Percentiles rank a stretch among this genome's conserved stretches.
Evolutionary conservation across 2,113 vertebrate genomes (phyloP).

Genomic region (Coptodon bakossiorum): DNA sequence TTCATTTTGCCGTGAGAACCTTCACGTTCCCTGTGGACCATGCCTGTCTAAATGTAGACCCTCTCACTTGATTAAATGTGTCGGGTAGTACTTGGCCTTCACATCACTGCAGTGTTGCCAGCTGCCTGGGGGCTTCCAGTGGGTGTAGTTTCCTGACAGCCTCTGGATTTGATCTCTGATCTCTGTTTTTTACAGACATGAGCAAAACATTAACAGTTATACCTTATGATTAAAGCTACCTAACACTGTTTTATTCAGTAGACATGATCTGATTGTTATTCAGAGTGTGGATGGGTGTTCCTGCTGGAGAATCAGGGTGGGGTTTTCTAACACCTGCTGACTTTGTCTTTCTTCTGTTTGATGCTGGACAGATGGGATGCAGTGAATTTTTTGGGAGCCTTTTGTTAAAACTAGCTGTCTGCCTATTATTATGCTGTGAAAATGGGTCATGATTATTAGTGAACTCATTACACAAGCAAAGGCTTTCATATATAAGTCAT

Average conservation of each 20-base stretch:
- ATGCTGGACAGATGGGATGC: neutral
- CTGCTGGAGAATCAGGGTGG: neutral
- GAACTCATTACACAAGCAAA: neutral
- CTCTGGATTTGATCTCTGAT: constrained; percentile 45
- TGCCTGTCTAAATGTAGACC: constrained; percentile 55
- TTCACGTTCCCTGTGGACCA: constrained; percentile 32
- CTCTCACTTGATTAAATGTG: constrained; percentile 65
- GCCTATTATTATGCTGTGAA: neutral
- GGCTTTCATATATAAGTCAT: neutral
- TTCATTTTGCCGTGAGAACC: constrained; percentile 42
- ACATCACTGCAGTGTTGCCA: constrained; percentile 32
- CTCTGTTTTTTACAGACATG: constrained; percentile 35
- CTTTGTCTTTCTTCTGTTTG: neutral
- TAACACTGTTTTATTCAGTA: constrained; percentile 10
- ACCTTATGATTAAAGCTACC: constrained; percentile 20
- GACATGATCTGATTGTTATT: neutral
- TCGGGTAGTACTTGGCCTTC: constrained; percentile 57
- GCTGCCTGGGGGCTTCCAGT: constrained; percentile 40
- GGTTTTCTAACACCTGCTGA: neutral
- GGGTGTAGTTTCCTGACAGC: constrained; percentile 51
- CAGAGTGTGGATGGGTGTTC: neutral
- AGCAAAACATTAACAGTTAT: constrained; percentile 35
- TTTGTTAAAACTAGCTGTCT: neutral
- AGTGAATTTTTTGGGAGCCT: neutral
- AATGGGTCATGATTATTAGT: neutral